phyloP scores from a whole-genome alignment of 2,888 invertebrate genomes.

The Hydropsyche betteni region DNA sequence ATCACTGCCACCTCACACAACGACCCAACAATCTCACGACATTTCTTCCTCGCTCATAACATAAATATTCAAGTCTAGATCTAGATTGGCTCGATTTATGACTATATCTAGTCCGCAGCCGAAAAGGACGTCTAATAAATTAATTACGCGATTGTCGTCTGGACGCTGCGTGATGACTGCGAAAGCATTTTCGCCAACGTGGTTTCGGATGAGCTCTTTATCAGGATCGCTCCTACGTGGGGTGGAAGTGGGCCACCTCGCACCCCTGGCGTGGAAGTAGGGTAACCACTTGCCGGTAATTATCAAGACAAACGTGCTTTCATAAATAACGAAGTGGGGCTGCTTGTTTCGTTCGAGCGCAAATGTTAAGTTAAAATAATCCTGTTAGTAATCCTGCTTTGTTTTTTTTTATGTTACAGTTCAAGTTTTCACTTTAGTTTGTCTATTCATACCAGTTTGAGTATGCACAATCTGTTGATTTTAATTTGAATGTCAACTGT shows the following conservation, averaged over 20 bases:
- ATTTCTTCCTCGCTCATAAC: no score
- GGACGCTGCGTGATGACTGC: slow-evolving; percentile 16
- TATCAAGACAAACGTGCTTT: slow-evolving; percentile 44
- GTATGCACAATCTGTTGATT: no score
- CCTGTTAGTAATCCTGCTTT: background rate
- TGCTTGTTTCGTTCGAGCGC: background rate
- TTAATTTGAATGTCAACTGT: no score
- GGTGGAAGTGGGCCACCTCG: no score
- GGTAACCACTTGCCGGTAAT: slow-evolving; percentile 41
- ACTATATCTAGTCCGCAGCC: no score
- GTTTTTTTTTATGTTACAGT: background rate
- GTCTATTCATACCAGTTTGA: no score
- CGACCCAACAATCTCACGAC: no score
- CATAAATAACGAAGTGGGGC: slow-evolving; percentile 42
- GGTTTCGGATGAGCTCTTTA: slow-evolving; percentile 18
- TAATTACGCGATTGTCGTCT: background rate
- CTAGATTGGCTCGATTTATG: no score
- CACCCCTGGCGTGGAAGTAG: background rate
- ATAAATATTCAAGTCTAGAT: no score
- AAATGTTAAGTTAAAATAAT: background rate
- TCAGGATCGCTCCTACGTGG: slow-evolving; percentile 13
- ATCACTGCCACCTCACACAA: no score
- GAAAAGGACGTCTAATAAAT: background rate
- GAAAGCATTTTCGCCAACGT: slow-evolving; percentile 21
- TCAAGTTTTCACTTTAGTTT: no score